Evolutionary conservation across 1,140 invertebrate species (phyloP).

Genomic region (Probaryconus sp.): DNA sequence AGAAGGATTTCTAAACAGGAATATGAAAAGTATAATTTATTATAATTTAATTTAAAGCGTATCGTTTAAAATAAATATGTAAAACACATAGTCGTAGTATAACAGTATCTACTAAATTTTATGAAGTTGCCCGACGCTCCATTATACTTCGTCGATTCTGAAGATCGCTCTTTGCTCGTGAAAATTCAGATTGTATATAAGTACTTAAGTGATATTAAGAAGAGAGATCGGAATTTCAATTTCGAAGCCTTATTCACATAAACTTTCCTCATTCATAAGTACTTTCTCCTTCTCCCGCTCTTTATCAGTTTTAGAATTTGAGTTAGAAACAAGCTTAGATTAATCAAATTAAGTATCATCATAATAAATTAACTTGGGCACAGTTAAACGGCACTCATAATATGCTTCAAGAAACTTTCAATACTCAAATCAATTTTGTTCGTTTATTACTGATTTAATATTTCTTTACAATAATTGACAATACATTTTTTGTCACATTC

Average conservation of each 20-base stretch:
- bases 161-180: conserved; percentile 40
- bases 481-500: no score
- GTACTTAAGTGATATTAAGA: conserved; percentile 60
- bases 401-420: no score
- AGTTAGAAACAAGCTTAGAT: conserved; percentile 29
- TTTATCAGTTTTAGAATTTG: conserved; percentile 27
- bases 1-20: no score
- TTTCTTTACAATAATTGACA: no score
- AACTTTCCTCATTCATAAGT: conserved; percentile 47
- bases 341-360: conserved; percentile 35
- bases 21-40: conserved; percentile 36
- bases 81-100: conserved; percentile 16
- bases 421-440: no score
- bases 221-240: conserved; percentile 58
- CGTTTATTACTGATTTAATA: no score
- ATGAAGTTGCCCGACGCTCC: conserved; percentile 37
- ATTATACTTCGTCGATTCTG: conserved; percentile 51
- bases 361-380: background rate
- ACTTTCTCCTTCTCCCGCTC: conserved; percentile 8
- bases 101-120: conserved; percentile 40
- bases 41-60: conserved; percentile 23
- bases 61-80: conserved; percentile 24
- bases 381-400: no score
- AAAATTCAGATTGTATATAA: conserved; percentile 60
- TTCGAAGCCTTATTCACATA: conserved; percentile 52